Conservation (phyloP, 1,140 invertebrate genomes). For the Zaprionus africanus region DNA sequence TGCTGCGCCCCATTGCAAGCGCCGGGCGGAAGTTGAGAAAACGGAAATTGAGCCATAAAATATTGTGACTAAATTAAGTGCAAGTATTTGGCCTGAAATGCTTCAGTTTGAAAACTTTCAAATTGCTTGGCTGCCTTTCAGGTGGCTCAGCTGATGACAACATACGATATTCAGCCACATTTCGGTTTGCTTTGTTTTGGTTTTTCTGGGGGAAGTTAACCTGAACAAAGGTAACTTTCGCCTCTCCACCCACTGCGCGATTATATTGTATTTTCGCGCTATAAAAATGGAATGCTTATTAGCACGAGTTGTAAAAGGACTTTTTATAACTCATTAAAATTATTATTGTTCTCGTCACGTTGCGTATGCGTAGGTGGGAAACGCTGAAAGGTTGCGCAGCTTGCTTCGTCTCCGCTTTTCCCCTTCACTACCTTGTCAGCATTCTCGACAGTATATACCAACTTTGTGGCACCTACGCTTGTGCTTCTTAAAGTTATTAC, state of each 20-base stretch:
- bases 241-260: not conserved
- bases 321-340: conserved; percentile 77
- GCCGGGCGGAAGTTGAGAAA: conserved; percentile 67
- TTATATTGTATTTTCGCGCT: conserved; percentile 19
- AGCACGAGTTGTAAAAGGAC: conserved; percentile 58
- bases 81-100: conserved; percentile 25
- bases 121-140: conserved; percentile 32
- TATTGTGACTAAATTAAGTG: conserved; percentile 54
- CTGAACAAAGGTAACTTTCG: not conserved
- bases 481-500: conserved; percentile 51
- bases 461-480: not conserved
- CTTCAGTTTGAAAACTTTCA: conserved; percentile 38
- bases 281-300: conserved; percentile 32
- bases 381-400: conserved; percentile 31
- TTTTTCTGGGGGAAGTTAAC: not conserved
- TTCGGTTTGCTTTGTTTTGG: not conserved
- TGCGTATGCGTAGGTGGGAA: conserved; percentile 37
- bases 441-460: not conserved
- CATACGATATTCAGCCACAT: conserved; percentile 9
- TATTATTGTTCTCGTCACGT: conserved; percentile 58
- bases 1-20: conserved; percentile 64
- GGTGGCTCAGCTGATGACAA: conserved; percentile 45
- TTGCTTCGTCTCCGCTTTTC: not conserved
- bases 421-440: not conserved
- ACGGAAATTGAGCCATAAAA: conserved; percentile 81